These are phyloP conservation scores for Balaenoptera acutorostrata DNA, from an alignment of 2,113 vertebrate genomes.

Conservation along the genomic window DNA sequence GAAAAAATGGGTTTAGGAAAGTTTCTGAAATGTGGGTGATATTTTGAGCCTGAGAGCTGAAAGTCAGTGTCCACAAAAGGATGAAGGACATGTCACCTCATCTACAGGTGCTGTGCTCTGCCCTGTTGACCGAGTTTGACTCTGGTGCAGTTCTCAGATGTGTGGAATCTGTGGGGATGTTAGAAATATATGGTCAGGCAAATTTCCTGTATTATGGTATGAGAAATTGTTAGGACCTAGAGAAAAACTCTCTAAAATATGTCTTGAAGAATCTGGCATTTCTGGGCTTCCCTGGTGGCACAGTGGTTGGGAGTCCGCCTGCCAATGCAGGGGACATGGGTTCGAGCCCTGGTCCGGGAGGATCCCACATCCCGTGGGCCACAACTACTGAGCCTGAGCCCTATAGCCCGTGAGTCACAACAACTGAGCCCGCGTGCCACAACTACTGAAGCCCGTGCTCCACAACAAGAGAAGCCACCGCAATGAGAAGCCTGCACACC, in stretches of 20 bases:
- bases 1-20: neutral
- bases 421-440: too few species aligned
- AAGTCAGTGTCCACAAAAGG: neutral
- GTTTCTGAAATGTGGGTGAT: neutral
- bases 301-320: too few species aligned
- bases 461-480: too few species aligned
- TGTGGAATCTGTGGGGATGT: neutral
- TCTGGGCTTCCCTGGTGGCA: neutral
- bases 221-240: neutral
- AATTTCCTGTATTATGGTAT: neutral
- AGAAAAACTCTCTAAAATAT: neutral
- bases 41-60: neutral
- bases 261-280: neutral
- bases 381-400: too few species aligned
- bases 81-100: neutral
- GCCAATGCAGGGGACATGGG: too few species aligned
- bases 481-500: too few species aligned
- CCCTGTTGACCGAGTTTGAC: neutral
- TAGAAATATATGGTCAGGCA: neutral
- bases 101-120: fast-evolving
- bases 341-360: too few species aligned
- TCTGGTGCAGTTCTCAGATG: neutral
- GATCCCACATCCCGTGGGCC: too few species aligned
- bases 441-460: too few species aligned
- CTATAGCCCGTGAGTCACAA: too few species aligned